A percentile compares a stretch with the other conserved stretches of the same genome.
Conservation (phyloP, 2,888 invertebrate genomes). For the Saturnia pavonia region DNA sequence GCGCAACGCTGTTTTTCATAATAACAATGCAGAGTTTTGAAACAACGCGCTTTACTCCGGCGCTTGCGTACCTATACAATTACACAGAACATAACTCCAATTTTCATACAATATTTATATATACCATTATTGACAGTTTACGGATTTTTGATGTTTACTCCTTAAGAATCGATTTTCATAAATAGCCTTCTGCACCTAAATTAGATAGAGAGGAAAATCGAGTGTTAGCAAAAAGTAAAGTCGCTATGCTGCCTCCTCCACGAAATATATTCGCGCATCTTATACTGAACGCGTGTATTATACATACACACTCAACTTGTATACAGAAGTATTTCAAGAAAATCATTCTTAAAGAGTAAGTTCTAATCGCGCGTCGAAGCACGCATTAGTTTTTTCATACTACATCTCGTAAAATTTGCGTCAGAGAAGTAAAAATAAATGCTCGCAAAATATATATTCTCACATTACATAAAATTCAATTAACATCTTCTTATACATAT, state of each 20-base stretch:
- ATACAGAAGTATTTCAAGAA: no score
- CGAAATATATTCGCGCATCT: no score
- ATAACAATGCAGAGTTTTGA: not conserved
- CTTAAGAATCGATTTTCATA: no score
- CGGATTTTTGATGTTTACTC: no score
- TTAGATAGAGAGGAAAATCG: no score
- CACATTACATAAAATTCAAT: constrained; percentile 10
- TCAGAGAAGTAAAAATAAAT: not conserved
- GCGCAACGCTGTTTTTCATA: not conserved
- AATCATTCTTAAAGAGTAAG: no score
- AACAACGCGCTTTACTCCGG: not conserved
- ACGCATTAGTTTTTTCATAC: not conserved
- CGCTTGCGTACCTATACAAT: not conserved
- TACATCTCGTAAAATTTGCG: not conserved
- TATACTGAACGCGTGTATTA: no score
- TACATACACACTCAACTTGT: no score
- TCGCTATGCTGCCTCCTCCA: no score
- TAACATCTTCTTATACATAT: constrained; percentile 26
- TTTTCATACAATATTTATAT: not conserved
- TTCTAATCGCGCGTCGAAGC: no score
- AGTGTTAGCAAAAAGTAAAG: no score
- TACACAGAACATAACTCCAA: not conserved
- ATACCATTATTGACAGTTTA: not conserved
- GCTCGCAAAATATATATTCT: constrained; percentile 6
- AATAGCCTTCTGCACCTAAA: no score